phyloP scores from a whole-genome alignment of 2,888 invertebrate species.

The Macrosiphum euphorbiae region DNA sequence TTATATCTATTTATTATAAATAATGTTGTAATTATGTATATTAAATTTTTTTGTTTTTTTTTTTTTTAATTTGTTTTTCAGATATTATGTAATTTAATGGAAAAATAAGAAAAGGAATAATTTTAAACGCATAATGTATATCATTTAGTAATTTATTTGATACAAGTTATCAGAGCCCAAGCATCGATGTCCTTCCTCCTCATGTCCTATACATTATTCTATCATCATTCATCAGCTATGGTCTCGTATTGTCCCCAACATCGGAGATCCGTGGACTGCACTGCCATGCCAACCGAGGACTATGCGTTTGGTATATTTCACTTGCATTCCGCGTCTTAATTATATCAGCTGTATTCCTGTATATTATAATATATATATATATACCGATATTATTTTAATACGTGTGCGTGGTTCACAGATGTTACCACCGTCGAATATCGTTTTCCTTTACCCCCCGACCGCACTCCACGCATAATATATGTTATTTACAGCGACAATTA shows the following conservation, averaged over 20 bases:
- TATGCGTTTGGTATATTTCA: background rate
- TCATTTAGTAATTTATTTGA: background rate
- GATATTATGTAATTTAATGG: background rate
- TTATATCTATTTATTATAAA: too few species aligned
- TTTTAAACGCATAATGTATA: background rate
- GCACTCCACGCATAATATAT: background rate
- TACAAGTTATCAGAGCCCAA: background rate
- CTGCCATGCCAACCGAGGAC: background rate
- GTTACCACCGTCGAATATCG: background rate
- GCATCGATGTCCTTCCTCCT: background rate
- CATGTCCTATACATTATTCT: background rate
- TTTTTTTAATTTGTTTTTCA: background rate
- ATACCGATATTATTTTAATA: background rate
- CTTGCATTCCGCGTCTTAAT: background rate
- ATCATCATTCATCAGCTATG: background rate
- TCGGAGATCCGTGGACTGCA: background rate
- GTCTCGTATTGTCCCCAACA: background rate
- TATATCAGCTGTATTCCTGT: background rate
- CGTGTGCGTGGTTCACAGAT: conserved; percentile 32
- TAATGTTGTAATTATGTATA: too few species aligned
- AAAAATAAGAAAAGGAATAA: background rate
- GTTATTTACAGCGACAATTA: background rate
- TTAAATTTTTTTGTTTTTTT: too few species aligned
- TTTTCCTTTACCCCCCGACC: background rate
- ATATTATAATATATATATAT: background rate